phyloP scores from a whole-genome alignment of 2,888 invertebrate species.

The Aplocera efformata region DNA sequence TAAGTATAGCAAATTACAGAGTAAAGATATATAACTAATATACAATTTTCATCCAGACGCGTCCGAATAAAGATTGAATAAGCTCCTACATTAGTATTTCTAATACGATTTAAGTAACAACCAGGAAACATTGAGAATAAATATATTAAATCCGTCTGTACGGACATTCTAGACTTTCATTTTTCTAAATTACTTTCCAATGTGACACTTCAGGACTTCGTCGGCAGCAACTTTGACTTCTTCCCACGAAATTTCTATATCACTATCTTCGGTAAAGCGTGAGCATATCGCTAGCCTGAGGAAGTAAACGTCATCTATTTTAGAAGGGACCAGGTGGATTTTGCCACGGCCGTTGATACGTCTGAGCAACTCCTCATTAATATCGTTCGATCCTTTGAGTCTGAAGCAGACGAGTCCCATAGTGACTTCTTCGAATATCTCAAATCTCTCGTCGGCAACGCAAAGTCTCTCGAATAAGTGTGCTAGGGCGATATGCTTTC shows the following conservation, averaged over 20 bases:
- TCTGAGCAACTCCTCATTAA: slow-evolving; percentile 90
- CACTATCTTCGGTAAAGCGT: slow-evolving; percentile 87
- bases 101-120: too few relatives aligned
- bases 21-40: too few relatives aligned
- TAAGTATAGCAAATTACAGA: too few relatives aligned
- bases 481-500: slow-evolving; percentile 92
- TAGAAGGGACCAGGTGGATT: slow-evolving; percentile 96
- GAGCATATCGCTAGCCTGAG: slow-evolving; percentile 95
- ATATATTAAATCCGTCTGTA: too few relatives aligned
- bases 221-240: slow-evolving; percentile 89
- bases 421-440: slow-evolving; percentile 92
- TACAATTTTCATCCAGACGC: too few relatives aligned
- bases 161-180: background rate
- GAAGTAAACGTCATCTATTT: slow-evolving; percentile 91
- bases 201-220: slow-evolving; percentile 75
- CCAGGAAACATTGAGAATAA: too few relatives aligned
- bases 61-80: too few relatives aligned
- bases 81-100: too few relatives aligned
- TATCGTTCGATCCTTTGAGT: slow-evolving; percentile 90
- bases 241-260: slow-evolving; percentile 92
- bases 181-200: slow-evolving; percentile 8
- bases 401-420: slow-evolving; percentile 98
- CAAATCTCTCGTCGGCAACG: slow-evolving; percentile 89
- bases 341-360: slow-evolving; percentile 93
- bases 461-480: slow-evolving; percentile 92